These are phyloP conservation scores for Lithophane socia DNA, from an alignment of 2,888 invertebrate species.

Conservation along the genomic window DNA sequence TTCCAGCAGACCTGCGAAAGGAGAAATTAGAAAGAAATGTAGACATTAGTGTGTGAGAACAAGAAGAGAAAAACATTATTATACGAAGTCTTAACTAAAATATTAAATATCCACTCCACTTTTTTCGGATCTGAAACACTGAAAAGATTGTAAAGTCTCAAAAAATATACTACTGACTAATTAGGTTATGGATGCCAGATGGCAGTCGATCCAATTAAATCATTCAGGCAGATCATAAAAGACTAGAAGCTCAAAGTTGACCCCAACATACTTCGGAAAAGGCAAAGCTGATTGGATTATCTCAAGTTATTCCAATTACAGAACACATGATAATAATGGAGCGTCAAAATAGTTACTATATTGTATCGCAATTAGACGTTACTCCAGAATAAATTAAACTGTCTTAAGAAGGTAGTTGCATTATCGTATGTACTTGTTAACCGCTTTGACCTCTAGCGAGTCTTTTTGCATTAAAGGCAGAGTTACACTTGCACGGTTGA, in stretches of 20 bases:
- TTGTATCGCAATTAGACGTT: slow-evolving; percentile 53
- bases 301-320: slow-evolving; percentile 32
- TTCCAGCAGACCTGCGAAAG: too few relatives aligned
- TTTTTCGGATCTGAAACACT: not conserved
- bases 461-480: slow-evolving; percentile 47
- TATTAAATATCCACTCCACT: not conserved
- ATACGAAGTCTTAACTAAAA: too few relatives aligned
- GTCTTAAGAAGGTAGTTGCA: slow-evolving; percentile 64
- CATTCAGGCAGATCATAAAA: not conserved
- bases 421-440: slow-evolving; percentile 57
- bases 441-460: slow-evolving; percentile 63
- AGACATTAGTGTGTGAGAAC: too few relatives aligned
- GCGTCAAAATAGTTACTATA: slow-evolving; percentile 34
- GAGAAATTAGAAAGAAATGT: too few relatives aligned
- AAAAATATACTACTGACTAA: not conserved
- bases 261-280: slow-evolving; percentile 10
- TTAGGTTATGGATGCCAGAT: not conserved
- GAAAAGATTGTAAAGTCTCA: not conserved
- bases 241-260: not conserved
- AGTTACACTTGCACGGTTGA: slow-evolving; percentile 23
- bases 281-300: slow-evolving; percentile 18
- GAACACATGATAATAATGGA: slow-evolving; percentile 33
- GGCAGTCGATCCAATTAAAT: not conserved
- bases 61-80: too few relatives aligned
- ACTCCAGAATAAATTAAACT: slow-evolving; percentile 69